These are phyloP conservation scores for Tetraneura akinire DNA, from an alignment of 1,140 invertebrate genomes.

Conservation along the genomic window DNA sequence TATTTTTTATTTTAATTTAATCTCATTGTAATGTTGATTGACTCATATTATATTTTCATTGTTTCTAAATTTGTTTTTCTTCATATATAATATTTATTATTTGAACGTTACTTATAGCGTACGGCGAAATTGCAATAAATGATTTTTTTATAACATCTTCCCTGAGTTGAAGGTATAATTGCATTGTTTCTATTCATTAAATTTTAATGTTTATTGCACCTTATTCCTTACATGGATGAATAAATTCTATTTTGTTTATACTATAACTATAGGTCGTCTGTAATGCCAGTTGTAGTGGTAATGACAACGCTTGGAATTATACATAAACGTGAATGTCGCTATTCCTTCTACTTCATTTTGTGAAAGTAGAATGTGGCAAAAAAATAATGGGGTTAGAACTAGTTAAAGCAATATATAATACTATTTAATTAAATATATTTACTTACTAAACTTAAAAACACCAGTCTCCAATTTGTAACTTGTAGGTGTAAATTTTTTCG, in stretches of 20 bases:
- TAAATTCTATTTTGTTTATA: slow-evolving; percentile 45
- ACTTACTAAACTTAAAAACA: background rate
- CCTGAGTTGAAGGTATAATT: no score
- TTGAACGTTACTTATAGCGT: background rate
- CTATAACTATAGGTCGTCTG: background rate
- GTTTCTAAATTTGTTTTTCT: no score
- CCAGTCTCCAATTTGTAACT: no score
- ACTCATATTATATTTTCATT: no score
- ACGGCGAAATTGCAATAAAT: background rate
- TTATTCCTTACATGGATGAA: background rate
- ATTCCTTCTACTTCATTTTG: background rate
- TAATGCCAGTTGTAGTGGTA: no score
- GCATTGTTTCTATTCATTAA: slow-evolving; percentile 25
- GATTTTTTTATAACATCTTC: no score
- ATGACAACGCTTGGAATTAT: background rate
- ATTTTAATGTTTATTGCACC: slow-evolving; percentile 16
- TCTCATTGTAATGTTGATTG: no score
- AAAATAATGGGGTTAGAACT: background rate
- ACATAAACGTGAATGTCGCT: slow-evolving; percentile 1
- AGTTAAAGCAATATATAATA: slow-evolving; percentile 16
- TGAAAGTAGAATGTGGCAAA: background rate
- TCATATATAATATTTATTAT: no score
- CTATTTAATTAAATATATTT: slow-evolving; percentile 18
- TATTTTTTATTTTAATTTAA: no score
- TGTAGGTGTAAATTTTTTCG: no score